Conservation (phyloP, 2,888 invertebrate species). For the Papilio elwesi region DNA sequence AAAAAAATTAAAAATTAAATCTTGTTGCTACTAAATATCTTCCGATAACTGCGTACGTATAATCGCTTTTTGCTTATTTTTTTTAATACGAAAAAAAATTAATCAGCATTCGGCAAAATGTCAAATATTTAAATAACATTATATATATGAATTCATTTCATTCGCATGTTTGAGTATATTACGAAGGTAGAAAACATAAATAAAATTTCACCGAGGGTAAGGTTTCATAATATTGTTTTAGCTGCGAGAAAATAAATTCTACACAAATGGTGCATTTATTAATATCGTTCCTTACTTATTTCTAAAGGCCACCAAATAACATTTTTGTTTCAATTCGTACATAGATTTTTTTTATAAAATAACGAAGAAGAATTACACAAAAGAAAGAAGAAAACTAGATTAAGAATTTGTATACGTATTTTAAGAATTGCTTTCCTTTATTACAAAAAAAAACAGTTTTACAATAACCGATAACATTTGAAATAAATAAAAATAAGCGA, state of each 20-base stretch:
- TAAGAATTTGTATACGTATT: no score
- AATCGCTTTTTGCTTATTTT: neutral
- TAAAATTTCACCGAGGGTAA: neutral
- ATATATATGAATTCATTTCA: conserved; percentile 8
- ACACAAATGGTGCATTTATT: neutral
- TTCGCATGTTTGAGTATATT: conserved; percentile 14
- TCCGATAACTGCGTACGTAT: no score
- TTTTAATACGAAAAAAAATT: neutral
- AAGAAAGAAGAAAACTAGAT: no score
- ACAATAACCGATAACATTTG: no score
- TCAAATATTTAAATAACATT: conserved; percentile 26
- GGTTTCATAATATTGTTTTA: neutral
- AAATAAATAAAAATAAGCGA: no score
- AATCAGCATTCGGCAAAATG: conserved; percentile 14
- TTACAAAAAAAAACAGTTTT: no score
- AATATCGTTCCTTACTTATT: neutral
- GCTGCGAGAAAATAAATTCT: neutral
- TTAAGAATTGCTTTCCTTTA: no score
- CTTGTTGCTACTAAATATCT: no score
- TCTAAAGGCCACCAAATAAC: neutral
- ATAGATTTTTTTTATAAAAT: no score
- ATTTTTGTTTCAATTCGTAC: no score
- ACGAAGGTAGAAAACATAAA: conserved; percentile 13
- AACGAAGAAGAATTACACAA: no score
- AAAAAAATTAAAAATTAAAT: no score